Evolutionary conservation across 2,888 invertebrate species (phyloP), one percentile per base, ranked within the genome.

Genomic region (Lampropteryx suffumata): DNA sequence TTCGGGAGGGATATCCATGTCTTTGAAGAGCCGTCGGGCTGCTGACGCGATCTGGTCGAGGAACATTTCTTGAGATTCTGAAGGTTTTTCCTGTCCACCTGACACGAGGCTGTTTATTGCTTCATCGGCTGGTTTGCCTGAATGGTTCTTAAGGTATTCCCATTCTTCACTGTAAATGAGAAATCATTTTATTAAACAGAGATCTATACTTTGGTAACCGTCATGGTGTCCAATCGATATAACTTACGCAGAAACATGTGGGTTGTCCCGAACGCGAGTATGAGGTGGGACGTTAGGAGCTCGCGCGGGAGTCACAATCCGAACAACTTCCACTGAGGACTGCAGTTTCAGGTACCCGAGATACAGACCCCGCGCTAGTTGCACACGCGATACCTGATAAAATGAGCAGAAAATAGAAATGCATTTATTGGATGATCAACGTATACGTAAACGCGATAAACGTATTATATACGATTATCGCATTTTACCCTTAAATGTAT

Each of bases 281-380:
- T 98, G 97, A 0, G 99, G 99, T 61, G 99, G 92, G 63, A 98
- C 96, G 79, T 98, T 99, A 3, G 99, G 99, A 1, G 96, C 94
- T 71, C 96, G 95, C 44, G 96, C 93, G 0, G 98, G 97, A 14
- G 98, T 98, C 35, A 99, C 95, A 7, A 99, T 95, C 69, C 97
- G 95, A 35, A 99, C 96, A 53, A 97, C 94, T 80, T 99, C 99
- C 47, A 99, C 97, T 1, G 98, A 98, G 63, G 97, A 97, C 77
- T 98, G 97, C 91, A 99, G 95, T 83, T 99, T 99, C 58, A 99
- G 91, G 84, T 99, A 99, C 29, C 98, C 97, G 62, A 99, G 90
- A 87, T 99, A 99, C 13, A 99, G 91, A 0, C 99, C 99, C 24
- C 95, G 94, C 1, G 94, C 92, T 39, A 99, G 84, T 66, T 95